These are phyloP conservation scores for Steinernema carpocapsae DNA, from an alignment of 2,888 invertebrate genomes.

Conservation along the genomic window DNA sequence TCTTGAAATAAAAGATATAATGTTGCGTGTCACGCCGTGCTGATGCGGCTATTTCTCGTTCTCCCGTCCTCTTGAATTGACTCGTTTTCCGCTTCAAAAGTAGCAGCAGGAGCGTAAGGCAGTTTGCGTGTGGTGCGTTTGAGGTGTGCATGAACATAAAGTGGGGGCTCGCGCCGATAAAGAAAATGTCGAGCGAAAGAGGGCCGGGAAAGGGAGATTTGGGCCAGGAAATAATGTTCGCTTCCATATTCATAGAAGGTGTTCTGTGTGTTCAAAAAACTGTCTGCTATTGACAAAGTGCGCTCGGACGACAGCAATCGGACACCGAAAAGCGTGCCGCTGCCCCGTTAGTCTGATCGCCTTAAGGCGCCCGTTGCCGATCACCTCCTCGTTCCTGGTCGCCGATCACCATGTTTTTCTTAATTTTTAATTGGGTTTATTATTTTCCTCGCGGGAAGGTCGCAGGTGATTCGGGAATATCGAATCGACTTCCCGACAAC, in stretches of 20 bases:
- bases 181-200: background rate
- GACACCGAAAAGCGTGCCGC: too few species aligned
- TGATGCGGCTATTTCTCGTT: background rate
- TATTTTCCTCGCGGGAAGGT: too few species aligned
- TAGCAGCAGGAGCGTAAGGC: background rate
- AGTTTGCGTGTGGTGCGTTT: background rate
- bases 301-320: background rate
- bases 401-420: too few species aligned
- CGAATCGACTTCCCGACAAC: too few species aligned
- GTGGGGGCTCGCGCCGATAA: background rate
- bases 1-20: background rate
- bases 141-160: constrained; percentile 9
- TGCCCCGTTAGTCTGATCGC: too few species aligned
- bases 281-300: constrained; percentile 16
- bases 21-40: constrained; percentile 16
- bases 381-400: too few species aligned
- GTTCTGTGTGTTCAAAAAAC: background rate
- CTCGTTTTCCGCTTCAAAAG: constrained; percentile 5
- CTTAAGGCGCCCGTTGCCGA: too few species aligned
- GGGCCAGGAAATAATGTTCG: background rate
- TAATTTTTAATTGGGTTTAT: too few species aligned
- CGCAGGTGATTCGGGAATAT: too few species aligned
- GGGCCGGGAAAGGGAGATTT: background rate
- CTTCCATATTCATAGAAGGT: background rate
- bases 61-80: background rate